Conservation (phyloP, 1,140 invertebrate genomes). For the Drosophila persimilis region DNA sequence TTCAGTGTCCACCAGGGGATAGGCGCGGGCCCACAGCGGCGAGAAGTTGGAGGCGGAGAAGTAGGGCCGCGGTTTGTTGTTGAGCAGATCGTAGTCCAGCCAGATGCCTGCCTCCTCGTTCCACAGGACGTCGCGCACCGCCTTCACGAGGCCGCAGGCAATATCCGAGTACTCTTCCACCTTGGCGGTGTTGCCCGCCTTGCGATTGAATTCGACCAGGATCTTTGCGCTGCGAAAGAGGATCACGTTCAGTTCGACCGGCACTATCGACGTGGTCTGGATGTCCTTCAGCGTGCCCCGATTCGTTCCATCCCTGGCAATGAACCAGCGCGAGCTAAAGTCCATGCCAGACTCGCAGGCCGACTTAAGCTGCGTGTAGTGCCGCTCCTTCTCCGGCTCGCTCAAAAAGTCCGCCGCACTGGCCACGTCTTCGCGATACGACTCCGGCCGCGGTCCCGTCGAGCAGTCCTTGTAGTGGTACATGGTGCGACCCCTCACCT, state of each 20-base stretch:
- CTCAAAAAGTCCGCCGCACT: conserved; percentile 84
- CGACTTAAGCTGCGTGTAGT: conserved; percentile 92
- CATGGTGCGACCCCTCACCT: conserved; percentile 87
- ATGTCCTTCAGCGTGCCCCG: conserved; percentile 89
- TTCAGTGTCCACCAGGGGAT: conserved; percentile 85
- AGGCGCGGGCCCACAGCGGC: conserved; percentile 92
- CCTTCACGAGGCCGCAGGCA: conserved; percentile 86
- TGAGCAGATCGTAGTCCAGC: conserved; percentile 92
- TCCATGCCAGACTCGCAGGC: conserved; percentile 97
- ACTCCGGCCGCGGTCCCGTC: conserved; percentile 93
- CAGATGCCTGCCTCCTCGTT: conserved; percentile 92
- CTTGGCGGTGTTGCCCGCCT: conserved; percentile 86
- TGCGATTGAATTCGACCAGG: conserved; percentile 88
- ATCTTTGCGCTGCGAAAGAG: conserved; percentile 92
- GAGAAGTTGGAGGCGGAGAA: conserved; percentile 94
- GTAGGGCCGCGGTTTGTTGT: conserved; percentile 89
- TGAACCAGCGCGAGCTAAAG: conserved; percentile 96
- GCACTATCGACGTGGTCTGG: conserved; percentile 91
- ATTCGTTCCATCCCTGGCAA: conserved; percentile 86
- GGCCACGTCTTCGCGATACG: conserved; percentile 90
- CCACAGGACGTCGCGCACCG: conserved; percentile 88
- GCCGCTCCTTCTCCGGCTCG: conserved; percentile 87
- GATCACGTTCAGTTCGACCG: conserved; percentile 95
- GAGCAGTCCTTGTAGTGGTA: conserved; percentile 89
- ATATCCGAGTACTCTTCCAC: conserved; percentile 86